Base-by-base conservation (phyloP, 2,888 invertebrate species). In the Dasysyrphus albostriatus region DNA sequence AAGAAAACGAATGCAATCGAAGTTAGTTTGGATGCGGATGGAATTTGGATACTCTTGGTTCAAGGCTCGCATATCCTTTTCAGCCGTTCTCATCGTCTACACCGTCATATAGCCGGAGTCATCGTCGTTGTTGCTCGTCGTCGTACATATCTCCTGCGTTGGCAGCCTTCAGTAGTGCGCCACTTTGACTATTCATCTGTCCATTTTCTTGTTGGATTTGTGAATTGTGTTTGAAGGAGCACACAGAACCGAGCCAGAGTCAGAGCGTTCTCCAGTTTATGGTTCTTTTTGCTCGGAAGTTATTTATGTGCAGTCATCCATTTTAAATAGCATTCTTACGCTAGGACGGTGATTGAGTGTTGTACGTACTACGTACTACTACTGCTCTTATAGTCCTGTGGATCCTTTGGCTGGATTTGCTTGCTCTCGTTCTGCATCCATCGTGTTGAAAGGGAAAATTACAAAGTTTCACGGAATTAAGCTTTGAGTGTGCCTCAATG, bases 271-370 rank as follows among this genome's bases (percentile, higher is more conserved):
- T 76, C 54, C 54, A 81, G 81, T 82, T 87, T 81, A 82, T 82
- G 78, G 69, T 77, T 74, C 56, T 63, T 77, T 85, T 85, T 81
- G 81, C 84, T 74, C 77, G 77, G 78, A 82, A 87, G 82, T 87
- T 87, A 87, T 87, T 87, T 87, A 87, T 87, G 85, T 87, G 82
- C 85, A 87, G 82, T 87, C 85, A 87, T 87, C 82, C 85, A 87
- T 87, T 87, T 87, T 87, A 87, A 87, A 87, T 82, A 82, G 85
- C 85, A 77, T 87, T 87, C 85, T 82, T 82, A 82, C 82, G 78
- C 77, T 81, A 87, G 76, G 74, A 75, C 82, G 85, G 81, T 82
- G 85, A 87, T 87, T 87, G 82, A 87, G 85, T 87, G 82, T 77
- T 87, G 85, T 87, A 73, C 77, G 85, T 82, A 72, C 72, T 51